A percentile compares a stretch with the other conserved stretches of the same genome.
Conservation (phyloP, 2,113 vertebrate genomes). For the Dendropsophus ebraccatus region DNA sequence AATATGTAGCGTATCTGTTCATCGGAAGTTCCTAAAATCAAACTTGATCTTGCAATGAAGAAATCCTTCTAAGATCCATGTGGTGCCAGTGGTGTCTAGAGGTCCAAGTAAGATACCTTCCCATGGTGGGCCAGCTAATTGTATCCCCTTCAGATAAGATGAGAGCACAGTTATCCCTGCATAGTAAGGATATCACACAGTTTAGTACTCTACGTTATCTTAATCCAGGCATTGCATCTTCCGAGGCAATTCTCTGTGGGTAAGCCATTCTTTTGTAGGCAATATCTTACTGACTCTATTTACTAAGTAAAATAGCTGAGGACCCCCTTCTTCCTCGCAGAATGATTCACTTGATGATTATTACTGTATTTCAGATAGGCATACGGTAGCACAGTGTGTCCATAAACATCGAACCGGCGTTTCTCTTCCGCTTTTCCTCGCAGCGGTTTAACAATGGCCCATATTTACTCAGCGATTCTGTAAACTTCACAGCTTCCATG, state of each 20-base stretch:
- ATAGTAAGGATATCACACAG: background rate
- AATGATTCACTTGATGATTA: background rate
- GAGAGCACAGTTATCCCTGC: background rate
- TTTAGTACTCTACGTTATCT: background rate
- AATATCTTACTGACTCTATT: background rate
- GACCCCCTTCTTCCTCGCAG: background rate
- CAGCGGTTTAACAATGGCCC: conserved; percentile 22
- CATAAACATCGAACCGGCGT: background rate
- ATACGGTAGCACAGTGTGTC: background rate
- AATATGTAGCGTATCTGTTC: background rate
- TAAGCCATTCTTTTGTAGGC: background rate
- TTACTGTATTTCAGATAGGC: background rate
- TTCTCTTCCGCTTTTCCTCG: background rate
- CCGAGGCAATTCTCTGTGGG: background rate
- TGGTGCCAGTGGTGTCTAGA: background rate
- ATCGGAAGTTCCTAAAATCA: background rate
- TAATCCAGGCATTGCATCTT: conserved; percentile 13
- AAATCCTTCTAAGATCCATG: background rate
- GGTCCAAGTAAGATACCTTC: background rate
- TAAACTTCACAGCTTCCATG: conserved; percentile 13
- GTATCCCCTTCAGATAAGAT: background rate
- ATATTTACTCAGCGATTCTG: conserved; percentile 14
- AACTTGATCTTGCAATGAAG: background rate
- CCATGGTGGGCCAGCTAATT: background rate
- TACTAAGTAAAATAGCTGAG: background rate